Base-by-base conservation (phyloP, 2,113 vertebrate genomes). In the Mus spicilegus region DNA sequence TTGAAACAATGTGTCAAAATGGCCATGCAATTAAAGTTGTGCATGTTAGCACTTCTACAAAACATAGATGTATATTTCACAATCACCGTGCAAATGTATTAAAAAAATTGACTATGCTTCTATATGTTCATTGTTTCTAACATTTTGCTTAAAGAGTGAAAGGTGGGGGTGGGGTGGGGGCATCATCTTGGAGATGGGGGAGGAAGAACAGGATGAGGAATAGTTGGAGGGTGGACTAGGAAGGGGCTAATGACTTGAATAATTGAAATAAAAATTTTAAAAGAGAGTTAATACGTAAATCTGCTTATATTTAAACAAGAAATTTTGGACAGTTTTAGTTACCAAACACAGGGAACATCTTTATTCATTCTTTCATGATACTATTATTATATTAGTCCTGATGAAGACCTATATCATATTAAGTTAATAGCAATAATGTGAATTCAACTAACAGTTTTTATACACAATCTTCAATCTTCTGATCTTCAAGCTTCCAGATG, bases 61-160 rank as follows among this genome's bases (percentile, higher is more conserved):
- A 87, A 54, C 61, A 63, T 46, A 95, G 24, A 1, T 87, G 3
- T 87, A 26, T 76, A 1, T 81, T 42, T 56, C 6, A 80, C 2
- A 82, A 67, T 36, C 61, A 0, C 10, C 49, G 80, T 82, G 77
- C 72, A 73, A 42, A 73, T 22, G 19, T 39, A 73, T 69, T 14
- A 12, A 70, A 73, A 73, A 39, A 73, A 73, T 22, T 91, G 72
- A 92, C 69, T 88, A 3, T 49, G 1, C 30, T 80, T 92, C 54
- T 93, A 90, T 91, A 84, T 81, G 96, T 97, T 94, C 92, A 78
- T 97, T 95, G 65, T 78, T 65, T 90, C 95, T 97, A 85, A 90
- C 70, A 97, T 96, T 97, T 87, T 88, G 51, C 86, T 76, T 86
- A 19, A 36, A 96, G 69, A 96, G 61, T 36, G 94, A 78, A 63